Conservation (phyloP, 2,888 invertebrate species). For the Coleophora deauratella region DNA sequence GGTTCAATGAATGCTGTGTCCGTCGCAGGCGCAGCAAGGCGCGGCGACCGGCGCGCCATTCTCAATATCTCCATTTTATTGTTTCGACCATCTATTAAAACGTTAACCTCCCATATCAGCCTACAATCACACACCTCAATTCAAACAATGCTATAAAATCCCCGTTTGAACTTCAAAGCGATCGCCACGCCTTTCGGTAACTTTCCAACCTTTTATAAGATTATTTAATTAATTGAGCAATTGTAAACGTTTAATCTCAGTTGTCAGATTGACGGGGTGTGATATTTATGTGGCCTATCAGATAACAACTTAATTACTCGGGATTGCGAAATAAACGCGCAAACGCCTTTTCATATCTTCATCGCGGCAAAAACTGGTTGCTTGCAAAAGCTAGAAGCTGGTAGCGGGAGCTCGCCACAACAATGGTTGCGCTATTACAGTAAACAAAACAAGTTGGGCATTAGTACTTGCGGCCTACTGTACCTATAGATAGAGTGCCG, state of each 20-base stretch:
- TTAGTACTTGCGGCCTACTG: constrained; percentile 27
- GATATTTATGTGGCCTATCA: constrained; percentile 24
- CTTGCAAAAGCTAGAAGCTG: constrained; percentile 39
- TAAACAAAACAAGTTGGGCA: constrained; percentile 52
- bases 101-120: constrained; percentile 5
- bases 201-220: constrained; percentile 1
- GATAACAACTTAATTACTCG: constrained; percentile 24
- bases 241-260: constrained; percentile 34
- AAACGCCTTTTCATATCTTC: constrained; percentile 45
- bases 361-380: constrained; percentile 57
- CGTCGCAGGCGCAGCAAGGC: too few relatives aligned
- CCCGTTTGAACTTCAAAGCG: too few relatives aligned
- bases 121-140: constrained; percentile 3
- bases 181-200: too few relatives aligned
- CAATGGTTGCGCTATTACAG: constrained; percentile 52
- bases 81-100: constrained; percentile 17
- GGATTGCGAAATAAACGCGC: constrained; percentile 7
- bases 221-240: constrained; percentile 42
- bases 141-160: constrained; percentile 2
- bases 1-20: constrained; percentile 39
- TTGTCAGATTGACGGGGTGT: constrained; percentile 32
- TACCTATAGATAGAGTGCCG: too few relatives aligned
- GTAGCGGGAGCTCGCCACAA: constrained; percentile 43
- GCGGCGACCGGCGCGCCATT: constrained; percentile 17
- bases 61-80: constrained; percentile 20